Conservation (phyloP, 1,140 invertebrate genomes). For the Calephelis nemesis region DNA sequence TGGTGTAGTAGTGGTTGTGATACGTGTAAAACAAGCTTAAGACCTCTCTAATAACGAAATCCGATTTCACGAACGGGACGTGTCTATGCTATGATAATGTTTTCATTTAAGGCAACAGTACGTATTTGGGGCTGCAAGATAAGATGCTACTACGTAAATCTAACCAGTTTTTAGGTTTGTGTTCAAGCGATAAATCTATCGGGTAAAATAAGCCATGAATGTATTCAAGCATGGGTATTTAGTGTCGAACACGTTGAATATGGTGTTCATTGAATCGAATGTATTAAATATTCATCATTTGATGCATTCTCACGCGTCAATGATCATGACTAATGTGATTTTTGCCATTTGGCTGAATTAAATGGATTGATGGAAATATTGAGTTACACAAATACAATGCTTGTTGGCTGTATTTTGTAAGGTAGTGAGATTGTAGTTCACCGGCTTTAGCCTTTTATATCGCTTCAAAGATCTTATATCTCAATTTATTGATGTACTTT, state of each 20-base stretch:
- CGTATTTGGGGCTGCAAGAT: constrained; percentile 32
- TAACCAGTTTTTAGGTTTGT: constrained; percentile 28
- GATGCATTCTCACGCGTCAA: constrained; percentile 31
- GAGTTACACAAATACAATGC: too few relatives aligned
- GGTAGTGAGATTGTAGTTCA: not conserved
- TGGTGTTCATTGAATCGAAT: constrained; percentile 38
- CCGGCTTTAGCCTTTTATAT: constrained; percentile 1
- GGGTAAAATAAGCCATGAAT: constrained; percentile 29
- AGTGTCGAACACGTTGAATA: constrained; percentile 42
- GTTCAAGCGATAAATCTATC: constrained; percentile 30
- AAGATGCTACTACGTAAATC: constrained; percentile 18
- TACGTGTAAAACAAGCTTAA: not conserved
- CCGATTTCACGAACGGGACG: constrained; percentile 31
- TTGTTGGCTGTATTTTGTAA: not conserved
- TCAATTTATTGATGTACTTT: constrained; percentile 14
- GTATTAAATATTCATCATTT: constrained; percentile 47
- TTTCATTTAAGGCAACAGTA: constrained; percentile 37
- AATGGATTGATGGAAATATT: not conserved
- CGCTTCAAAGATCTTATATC: constrained; percentile 3
- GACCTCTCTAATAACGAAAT: constrained; percentile 49
- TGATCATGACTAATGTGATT: constrained; percentile 48
- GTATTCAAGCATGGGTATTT: constrained; percentile 35
- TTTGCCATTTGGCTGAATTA: constrained; percentile 6
- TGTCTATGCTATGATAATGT: constrained; percentile 35
- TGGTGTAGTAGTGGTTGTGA: too few relatives aligned